Base-by-base conservation (phyloP, 1,140 invertebrate genomes). In the Aphaenogaster ashmeadi region DNA sequence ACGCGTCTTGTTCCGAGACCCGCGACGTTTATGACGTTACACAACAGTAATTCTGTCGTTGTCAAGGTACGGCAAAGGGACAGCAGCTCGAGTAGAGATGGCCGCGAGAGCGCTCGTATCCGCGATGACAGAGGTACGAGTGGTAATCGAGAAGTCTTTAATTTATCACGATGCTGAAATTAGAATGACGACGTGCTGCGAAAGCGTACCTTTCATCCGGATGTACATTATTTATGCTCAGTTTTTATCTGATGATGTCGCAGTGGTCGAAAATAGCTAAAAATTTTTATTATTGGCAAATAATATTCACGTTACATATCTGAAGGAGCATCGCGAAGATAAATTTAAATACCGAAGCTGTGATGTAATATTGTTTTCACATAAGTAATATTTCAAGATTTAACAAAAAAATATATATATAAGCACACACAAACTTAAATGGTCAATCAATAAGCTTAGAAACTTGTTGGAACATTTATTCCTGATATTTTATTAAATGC, bases 1-100 rank as follows among this genome's bases (percentile, higher is more conserved):
- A 83, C 86, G 78, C 78, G 66, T 71, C 78, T 83, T 81, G 77
- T 86, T 87, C 85, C 87, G 80, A 88, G 21, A 78, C 67, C 87
- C 71, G 44, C 66, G 92, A 94, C 93, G 88, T 94, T 95, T 94
- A 95, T 93, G 93, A 94, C 92, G 89, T 90, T 91, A 91, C 91
- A 83, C 92, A 90, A 94, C 92, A 91, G 93, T 94, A 94, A 94
- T 94, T 94, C 93, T 93, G 92, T 93, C 94, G 89, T 93, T 94
- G 92, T 92, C 92, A 88, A 88, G 86, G 85, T 92, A 94, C 91
- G 92, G 91, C 93, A 93, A 94, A 94, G 92, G 87, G 85, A 89
- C 90, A 83, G 80, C 71, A 92, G 88, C 91, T 90, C 33, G 60
- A 13, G 50, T 27, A 36, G 69, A 67, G 66, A 79, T 41, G 36